Percentiles rank a stretch among this genome's conserved stretches.
These are phyloP conservation scores for Metaphire vulgaris DNA, from an alignment of 1,140 invertebrate species.

Conservation along the genomic window DNA sequence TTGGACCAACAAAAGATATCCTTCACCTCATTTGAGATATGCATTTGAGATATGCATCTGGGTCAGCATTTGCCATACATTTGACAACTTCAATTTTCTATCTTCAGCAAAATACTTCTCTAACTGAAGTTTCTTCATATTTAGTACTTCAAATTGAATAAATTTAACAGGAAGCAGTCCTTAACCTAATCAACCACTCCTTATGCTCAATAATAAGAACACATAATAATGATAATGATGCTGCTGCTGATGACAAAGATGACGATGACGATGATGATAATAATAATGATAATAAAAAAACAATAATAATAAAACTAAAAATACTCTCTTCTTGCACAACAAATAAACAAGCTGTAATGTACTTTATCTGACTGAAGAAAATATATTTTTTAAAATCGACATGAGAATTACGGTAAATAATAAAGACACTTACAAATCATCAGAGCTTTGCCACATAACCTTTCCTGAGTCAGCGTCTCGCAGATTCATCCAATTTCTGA, in stretches of 20 bases:
- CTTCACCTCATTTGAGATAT: too few species aligned
- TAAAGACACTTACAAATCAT: constrained; percentile 73
- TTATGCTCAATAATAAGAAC: background rate
- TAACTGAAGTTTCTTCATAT: too few species aligned
- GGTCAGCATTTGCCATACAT: too few species aligned
- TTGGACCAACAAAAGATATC: too few species aligned
- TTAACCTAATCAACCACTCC: too few species aligned
- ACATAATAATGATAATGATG: background rate
- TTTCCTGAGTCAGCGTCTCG: constrained; percentile 91
- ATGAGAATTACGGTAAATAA: background rate
- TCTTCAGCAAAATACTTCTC: too few species aligned
- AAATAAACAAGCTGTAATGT: background rate
- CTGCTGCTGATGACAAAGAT: constrained; percentile 23
- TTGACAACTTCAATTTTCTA: too few species aligned
- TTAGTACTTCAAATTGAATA: too few species aligned
- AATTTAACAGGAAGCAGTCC: too few species aligned
- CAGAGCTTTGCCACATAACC: constrained; percentile 93
- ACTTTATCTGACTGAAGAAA: background rate
- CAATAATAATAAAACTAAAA: constrained; percentile 16
- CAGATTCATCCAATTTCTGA: constrained; percentile 96
- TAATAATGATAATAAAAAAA: constrained; percentile 2
- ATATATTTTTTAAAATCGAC: background rate
- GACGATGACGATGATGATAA: constrained; percentile 32
- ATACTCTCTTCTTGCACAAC: background rate
- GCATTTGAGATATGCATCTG: too few species aligned